Evolutionary conservation across 2,113 vertebrate genomes (phyloP), one percentile per base, ranked within the genome.

Genomic region (Callionymus lyra): DNA sequence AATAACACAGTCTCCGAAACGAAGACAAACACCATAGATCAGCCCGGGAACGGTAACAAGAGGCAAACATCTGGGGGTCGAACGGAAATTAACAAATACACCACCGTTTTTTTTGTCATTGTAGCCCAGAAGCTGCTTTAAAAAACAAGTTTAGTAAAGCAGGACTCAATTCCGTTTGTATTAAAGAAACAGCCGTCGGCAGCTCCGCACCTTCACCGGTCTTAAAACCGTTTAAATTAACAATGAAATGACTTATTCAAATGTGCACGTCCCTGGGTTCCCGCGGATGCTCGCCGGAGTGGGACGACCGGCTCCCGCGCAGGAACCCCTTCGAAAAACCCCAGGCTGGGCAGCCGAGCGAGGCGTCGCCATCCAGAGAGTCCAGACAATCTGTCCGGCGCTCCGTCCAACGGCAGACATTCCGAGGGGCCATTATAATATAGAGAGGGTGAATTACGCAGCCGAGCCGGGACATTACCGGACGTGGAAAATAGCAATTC

Each of bases 161-260:
- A 84, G 46, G 65, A 76, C 90, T 85, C 85, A 87, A 90, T 94
- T 90, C 90, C 88, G 91, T 95, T 89, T 89, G 87, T 79, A 93
- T 93, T 89, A 90, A 88, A 90, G 89, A 93, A 94, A 93, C 89
- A 94, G 88, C 91, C 93, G 86, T 88, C 88, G 92, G 92, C 90
- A 77, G 84, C 89, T 81, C 58, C 85, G 50, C 39, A 38, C 44
- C 17, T 52, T 72, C 59, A 52, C 44, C 70, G 66, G 88, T 88
- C 93, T 93, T 89, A 90, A 27, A 91, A 88, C 89, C 90, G 90
- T 94, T 95, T 92, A 90, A 95, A 96, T 96, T 93, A 97, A 97
- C 93, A 92, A 86, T 88, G 88, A 86, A 91, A 92, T 91, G 89
- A 93, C 88, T 95, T 92, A 90, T 94, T 93, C 89, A 91, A 93